These are phyloP conservation scores for Eupithecia exiguata DNA, from an alignment of 2,888 invertebrate species.

Conservation along the genomic window DNA sequence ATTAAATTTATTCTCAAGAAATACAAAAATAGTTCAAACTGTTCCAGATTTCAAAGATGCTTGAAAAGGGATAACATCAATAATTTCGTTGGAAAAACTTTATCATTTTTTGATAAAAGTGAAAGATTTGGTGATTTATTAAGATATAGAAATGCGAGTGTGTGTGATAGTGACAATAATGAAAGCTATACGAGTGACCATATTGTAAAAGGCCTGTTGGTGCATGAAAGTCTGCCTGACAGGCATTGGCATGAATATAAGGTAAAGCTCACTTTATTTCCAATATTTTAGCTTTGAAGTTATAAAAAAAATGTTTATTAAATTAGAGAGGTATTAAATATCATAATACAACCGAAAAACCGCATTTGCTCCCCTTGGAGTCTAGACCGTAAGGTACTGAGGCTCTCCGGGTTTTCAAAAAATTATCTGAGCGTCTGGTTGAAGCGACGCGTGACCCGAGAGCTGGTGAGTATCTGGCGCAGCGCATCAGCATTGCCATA, in stretches of 20 bases:
- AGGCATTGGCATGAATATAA: conserved; percentile 74
- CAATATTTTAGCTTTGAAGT: background rate
- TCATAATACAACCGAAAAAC: no score
- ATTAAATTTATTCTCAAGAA: conserved; percentile 51
- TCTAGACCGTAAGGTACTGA: no score
- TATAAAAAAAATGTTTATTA: no score
- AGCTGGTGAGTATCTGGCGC: no score
- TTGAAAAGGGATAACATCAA: conserved; percentile 42
- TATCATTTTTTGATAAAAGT: conserved; percentile 54
- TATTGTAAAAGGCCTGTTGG: conserved; percentile 58
- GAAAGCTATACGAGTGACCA: conserved; percentile 54
- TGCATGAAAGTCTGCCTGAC: conserved; percentile 60
- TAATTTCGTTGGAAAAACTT: conserved; percentile 51
- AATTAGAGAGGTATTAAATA: no score
- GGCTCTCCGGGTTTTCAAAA: no score
- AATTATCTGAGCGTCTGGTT: no score
- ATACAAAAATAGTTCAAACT: conserved; percentile 47
- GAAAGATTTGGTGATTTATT: conserved; percentile 57
- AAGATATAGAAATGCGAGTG: conserved; percentile 48
- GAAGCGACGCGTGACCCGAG: no score
- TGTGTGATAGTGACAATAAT: conserved; percentile 48
- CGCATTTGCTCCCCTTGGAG: no score
- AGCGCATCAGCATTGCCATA: no score
- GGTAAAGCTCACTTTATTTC: conserved; percentile 50
- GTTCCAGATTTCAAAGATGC: conserved; percentile 48